Base-by-base conservation (phyloP, 2,888 invertebrate genomes). In the Tenodera sinensis region DNA sequence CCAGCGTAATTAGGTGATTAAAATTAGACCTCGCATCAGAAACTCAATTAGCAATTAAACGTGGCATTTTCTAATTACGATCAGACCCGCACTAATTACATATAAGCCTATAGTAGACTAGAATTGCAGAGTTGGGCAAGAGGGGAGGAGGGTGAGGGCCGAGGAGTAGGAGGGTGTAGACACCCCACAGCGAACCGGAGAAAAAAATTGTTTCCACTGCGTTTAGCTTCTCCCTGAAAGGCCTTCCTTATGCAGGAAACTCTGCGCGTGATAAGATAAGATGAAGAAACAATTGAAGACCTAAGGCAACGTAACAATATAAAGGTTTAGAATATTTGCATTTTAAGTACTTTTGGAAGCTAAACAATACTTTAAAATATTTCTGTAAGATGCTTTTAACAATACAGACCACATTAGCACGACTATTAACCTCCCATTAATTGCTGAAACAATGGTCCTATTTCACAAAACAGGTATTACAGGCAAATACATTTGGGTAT, bases 1-100 rank as follows among this genome's bases (percentile, higher is more conserved):
- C 84, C 90, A 84, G 84, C 90, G 90, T 94, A 94, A 94, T 94
- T 94, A 94, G 94, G 94, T 94, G 94, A 94, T 94, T 94, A 94
- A 94, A 94, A 94, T 94, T 94, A 94, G 94, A 94, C 94, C 94
- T 94, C 93, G 93, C 94, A 93, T 94, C 94, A 94, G 94, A 94
- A 94, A 94, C 94, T 94, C 94, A 94, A 94, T 94, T 94, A 94
- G 94, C 94, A 94, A 94, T 94, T 94, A 94, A 94, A 94, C 94
- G 94, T 94, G 93, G 94, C 94, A 94, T 94, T 94, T 94, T 94
- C 94, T 94, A 94, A 94, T 94, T 94, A 94, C 94, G 94, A 94
- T 90, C 88, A 89, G 85, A 83, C 28, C 83, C 83, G 83, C 89
- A 87, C 89, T 89, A 87, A 88, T 88, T 88, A 88, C 89, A 85